phyloP scores from a whole-genome alignment of 1,140 invertebrate species.

The Neocloeon triangulifer region DNA sequence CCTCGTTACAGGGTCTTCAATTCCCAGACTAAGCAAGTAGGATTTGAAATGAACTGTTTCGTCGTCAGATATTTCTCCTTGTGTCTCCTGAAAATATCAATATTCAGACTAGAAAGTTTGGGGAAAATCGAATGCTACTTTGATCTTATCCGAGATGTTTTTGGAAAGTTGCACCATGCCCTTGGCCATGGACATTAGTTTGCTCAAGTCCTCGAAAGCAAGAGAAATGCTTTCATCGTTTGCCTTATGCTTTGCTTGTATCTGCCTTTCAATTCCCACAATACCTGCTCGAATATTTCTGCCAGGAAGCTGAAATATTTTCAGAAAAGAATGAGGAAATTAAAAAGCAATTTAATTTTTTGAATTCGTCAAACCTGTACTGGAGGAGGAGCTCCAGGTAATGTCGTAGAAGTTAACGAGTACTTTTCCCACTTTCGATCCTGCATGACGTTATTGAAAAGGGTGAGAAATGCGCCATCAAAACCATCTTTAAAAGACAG shows the following conservation, averaged over 20 bases:
- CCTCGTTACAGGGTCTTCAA: slow-evolving; percentile 90
- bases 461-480: slow-evolving; percentile 38
- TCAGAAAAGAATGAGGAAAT: slow-evolving; percentile 8
- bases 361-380: slow-evolving; percentile 10
- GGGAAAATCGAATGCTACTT: slow-evolving; percentile 22
- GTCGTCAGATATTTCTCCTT: slow-evolving; percentile 92
- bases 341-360: neutral
- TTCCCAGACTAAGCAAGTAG: slow-evolving; percentile 86
- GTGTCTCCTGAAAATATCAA: slow-evolving; percentile 42
- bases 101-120: neutral
- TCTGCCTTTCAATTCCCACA: slow-evolving; percentile 80
- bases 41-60: slow-evolving; percentile 92
- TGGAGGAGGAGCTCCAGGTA: slow-evolving; percentile 9
- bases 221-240: slow-evolving; percentile 77
- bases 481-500: slow-evolving; percentile 74
- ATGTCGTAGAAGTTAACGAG: slow-evolving; percentile 5
- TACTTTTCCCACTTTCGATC: slow-evolving; percentile 35
- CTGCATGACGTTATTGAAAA: slow-evolving; percentile 34
- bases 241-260: slow-evolving; percentile 71
- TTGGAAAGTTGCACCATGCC: slow-evolving; percentile 90
- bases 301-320: slow-evolving; percentile 16
- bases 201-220: slow-evolving; percentile 88
- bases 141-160: slow-evolving; percentile 80
- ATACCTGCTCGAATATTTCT: slow-evolving; percentile 69
- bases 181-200: slow-evolving; percentile 88